Evolutionary conservation across 1,140 invertebrate species (phyloP), one percentile per base, ranked within the genome.

Genomic region (Drosophila prosaltans): DNA sequence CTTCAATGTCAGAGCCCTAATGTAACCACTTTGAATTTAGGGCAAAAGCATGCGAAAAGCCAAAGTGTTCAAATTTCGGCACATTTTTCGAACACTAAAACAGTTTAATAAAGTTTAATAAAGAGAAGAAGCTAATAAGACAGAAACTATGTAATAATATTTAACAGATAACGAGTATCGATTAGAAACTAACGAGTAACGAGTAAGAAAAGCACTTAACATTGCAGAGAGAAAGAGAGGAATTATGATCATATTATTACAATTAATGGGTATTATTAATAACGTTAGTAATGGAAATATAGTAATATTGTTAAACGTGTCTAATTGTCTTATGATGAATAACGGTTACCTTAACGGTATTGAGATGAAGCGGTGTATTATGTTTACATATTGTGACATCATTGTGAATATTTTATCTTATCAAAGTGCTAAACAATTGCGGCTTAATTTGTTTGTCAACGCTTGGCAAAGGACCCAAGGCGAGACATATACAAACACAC

Each of bases 391-490:
- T 24, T 26, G 21, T 26, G 45, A 16, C 55, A 36, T 39, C 55
- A 4, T 16, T 58, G 11, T 36, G 65, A 28, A 62, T 64, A 40
- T 65, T 65, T 41, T 40, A 62, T 30, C 28, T 62, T 39, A 54
- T 64, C 39, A 69, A 67, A 72, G 64, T 68, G 60, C 68, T 72
- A 72, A 71, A 68, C 78, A 83, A 72, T 72, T 61, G 63, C 48
- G 59, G 51, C 76, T 67, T 84, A 80, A 73, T 84, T 84, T 83
- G 81, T 76, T 83, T 84, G 73, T 76, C 77, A 80, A 77, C 72
- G 58, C 48, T 61, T 36, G 58, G 68, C 67, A 65, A 65, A 74
- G 78, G 32, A 45, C 30, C 28, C 8, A 41, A 45, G 39, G n/a
- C 21, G 43, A 24, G 45, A 51, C 45, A 51, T 26, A 51, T 3